A percentile compares a stretch with the other conserved stretches of the same genome.
Evolutionary conservation across 2,113 vertebrate species (phyloP).

Genomic region (Halichoeres trimaculatus): DNA sequence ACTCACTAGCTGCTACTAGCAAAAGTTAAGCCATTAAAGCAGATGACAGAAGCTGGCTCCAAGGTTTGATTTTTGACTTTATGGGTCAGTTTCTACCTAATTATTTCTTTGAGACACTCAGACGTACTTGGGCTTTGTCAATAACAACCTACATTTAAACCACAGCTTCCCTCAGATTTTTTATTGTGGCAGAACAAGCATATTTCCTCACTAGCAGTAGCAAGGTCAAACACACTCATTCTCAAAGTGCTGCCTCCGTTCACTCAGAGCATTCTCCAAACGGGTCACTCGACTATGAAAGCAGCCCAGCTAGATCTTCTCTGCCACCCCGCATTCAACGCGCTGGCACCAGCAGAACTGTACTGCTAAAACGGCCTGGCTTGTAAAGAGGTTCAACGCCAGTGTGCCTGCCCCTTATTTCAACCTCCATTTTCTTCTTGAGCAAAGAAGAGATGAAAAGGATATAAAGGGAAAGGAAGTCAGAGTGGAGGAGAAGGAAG

Average conservation of each 20-base stretch:
- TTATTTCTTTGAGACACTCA: slow-evolving; percentile 8
- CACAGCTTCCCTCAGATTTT: slow-evolving; percentile 20
- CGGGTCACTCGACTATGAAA: slow-evolving; percentile 47
- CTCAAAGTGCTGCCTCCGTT: slow-evolving; percentile 53
- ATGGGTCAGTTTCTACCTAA: slow-evolving; percentile 9
- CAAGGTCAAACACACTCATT: slow-evolving; percentile 60
- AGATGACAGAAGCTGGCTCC: neutral
- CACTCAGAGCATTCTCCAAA: slow-evolving; percentile 46
- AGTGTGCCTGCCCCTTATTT: slow-evolving; percentile 33
- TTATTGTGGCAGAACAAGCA: slow-evolving; percentile 16
- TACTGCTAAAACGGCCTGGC: slow-evolving; percentile 33
- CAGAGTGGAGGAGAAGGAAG: slow-evolving; percentile 23
- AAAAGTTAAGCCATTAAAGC: slow-evolving; percentile 21
- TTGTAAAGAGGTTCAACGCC: slow-evolving; percentile 50
- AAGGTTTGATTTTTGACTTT: slow-evolving; percentile 7
- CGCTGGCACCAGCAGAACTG: slow-evolving; percentile 43
- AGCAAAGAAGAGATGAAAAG: slow-evolving; percentile 37
- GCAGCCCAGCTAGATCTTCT: slow-evolving; percentile 22
- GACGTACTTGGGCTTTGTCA: slow-evolving; percentile 44
- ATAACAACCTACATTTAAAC: slow-evolving; percentile 42
- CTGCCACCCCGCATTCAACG: slow-evolving; percentile 54
- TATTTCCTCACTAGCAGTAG: slow-evolving; percentile 44
- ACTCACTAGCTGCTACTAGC: slow-evolving; percentile 18
- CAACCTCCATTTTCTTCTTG: slow-evolving; percentile 49
- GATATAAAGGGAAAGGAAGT: slow-evolving; percentile 40